A percentile compares a stretch with the other conserved stretches of the same genome.
Conservation (phyloP, 2,797 vertebrate genomes). For the Lophotriccus pileatus region DNA sequence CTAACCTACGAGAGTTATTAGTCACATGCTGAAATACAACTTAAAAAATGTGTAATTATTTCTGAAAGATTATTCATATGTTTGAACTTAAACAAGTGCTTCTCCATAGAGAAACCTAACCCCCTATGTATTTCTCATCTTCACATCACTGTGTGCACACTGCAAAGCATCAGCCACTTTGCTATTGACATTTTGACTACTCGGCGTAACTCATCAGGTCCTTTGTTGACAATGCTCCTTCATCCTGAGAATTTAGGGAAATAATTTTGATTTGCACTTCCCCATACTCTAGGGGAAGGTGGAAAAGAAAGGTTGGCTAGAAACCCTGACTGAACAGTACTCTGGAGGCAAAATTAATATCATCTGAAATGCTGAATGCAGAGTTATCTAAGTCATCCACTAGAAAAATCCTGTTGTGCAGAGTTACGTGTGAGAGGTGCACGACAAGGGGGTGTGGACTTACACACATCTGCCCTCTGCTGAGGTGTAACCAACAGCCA, state of each 20-base stretch:
- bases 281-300: neutral
- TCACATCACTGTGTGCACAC: neutral
- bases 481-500: neutral
- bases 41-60: neutral
- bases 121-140: neutral
- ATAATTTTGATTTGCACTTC: neutral
- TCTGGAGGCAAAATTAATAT: neutral
- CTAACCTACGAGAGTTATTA: neutral
- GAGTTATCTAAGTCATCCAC: neutral
- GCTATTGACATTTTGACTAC: neutral
- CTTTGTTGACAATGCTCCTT: neutral
- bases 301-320: neutral
- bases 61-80: neutral
- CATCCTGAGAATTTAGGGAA: neutral
- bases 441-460: neutral
- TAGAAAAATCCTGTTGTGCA: neutral
- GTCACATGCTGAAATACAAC: neutral
- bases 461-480: fast-evolving
- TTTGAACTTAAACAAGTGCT: neutral
- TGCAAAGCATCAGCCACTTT: neutral
- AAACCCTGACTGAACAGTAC: neutral
- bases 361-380: neutral
- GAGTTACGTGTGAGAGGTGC: neutral
- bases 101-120: neutral
- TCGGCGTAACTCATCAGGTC: neutral